These are phyloP conservation scores for Lysandra coridon DNA, from an alignment of 2,888 invertebrate species.

Conservation along the genomic window DNA sequence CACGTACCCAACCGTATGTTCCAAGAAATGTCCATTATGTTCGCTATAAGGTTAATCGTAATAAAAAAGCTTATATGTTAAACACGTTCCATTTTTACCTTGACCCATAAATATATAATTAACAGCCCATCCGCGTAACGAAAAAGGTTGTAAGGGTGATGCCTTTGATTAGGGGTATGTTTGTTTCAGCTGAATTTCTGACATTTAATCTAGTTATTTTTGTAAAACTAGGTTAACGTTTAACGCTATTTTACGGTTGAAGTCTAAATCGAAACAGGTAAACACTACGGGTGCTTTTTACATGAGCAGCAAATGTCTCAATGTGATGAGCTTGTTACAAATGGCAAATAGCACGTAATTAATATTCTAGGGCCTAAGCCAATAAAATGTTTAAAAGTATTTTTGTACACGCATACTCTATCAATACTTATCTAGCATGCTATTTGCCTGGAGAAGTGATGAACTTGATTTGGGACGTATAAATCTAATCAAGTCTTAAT, in stretches of 20 bases:
- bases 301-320: no score
- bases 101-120: conserved; percentile 12
- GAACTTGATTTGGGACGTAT: no score
- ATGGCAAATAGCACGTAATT: no score
- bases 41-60: conserved; percentile 9
- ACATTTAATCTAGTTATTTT: not conserved
- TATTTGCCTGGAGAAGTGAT: no score
- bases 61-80: conserved; percentile 12
- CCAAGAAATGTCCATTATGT: conserved; percentile 9
- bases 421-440: no score
- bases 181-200: not conserved
- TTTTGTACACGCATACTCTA: no score
- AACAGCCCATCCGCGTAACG: not conserved
- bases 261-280: not conserved
- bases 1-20: not conserved
- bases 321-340: no score
- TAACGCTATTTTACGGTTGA: not conserved
- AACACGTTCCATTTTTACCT: conserved; percentile 10
- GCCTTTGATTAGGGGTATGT: not conserved
- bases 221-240: not conserved
- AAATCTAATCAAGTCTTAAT: no score
- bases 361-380: no score
- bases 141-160: not conserved
- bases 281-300: not conserved
- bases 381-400: no score